These are phyloP conservation scores for Varroa destructor DNA, from an alignment of 1,140 invertebrate species.

Conservation along the genomic window DNA sequence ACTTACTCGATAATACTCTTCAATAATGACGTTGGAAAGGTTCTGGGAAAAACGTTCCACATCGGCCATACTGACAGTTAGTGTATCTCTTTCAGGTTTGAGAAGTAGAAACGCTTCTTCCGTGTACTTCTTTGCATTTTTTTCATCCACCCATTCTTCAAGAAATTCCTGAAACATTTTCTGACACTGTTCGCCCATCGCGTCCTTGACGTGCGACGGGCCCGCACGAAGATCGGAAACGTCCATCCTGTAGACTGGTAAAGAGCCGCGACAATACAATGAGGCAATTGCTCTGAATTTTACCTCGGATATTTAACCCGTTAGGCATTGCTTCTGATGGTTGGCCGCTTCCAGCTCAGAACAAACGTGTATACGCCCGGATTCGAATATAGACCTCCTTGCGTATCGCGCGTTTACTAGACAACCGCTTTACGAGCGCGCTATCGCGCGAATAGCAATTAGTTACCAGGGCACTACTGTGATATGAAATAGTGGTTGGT, in stretches of 20 bases:
- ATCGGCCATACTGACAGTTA: conserved; percentile 88
- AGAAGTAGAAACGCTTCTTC: conserved; percentile 68
- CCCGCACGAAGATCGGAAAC: conserved; percentile 42
- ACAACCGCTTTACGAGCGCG: no score
- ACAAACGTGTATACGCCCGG: no score
- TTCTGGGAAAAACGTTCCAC: conserved; percentile 88
- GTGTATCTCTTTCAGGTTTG: conserved; percentile 73
- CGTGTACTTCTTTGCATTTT: conserved; percentile 73
- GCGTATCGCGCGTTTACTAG: no score
- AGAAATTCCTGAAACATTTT: conserved; percentile 91
- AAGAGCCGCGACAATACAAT: no score
- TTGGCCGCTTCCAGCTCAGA: no score
- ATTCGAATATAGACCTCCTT: no score
- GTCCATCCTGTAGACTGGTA: conserved; percentile 40
- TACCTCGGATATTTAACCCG: no score
- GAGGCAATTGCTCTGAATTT: no score
- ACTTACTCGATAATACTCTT: conserved; percentile 76
- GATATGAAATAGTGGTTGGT: no score
- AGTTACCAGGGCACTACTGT: no score
- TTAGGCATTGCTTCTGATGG: no score
- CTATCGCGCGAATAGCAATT: no score
- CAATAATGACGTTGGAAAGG: conserved; percentile 76
- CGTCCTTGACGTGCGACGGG: conserved; percentile 56
- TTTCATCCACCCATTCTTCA: conserved; percentile 63
- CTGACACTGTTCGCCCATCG: conserved; percentile 76